Base-by-base conservation (phyloP, 1,140 invertebrate species). In the Himalopsyche phryganea region DNA sequence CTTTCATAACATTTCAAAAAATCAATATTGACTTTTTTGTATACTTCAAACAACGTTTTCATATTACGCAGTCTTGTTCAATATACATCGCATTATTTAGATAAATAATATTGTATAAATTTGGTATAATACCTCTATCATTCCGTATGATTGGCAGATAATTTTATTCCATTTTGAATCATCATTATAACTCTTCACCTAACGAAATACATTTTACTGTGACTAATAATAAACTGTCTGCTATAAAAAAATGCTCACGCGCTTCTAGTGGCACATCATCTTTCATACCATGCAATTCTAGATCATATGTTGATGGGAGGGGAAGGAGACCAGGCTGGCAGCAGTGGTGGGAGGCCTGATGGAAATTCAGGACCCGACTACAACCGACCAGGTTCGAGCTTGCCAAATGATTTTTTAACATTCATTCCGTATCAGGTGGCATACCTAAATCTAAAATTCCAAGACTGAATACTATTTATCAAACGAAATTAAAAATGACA, bases 231-330 rank as follows among this genome's bases (percentile, higher is more conserved):
- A 44, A 52, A 14, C 40, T 14, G 13, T 14, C 18, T 28, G 23
- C 23, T 28, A 41, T 42, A 5, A 17, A 38, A 52, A 15, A 42
- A 18, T 42, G 23, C 23, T 42, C 50, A 48, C 14, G 47, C 41
- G 13, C 20, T 50, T 28, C 38, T 50, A 42, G 55, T 23, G 35
- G 40, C 46, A 50, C 55, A 50, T 58, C 55, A 58, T 44, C 28
- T 15, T 49, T 58, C 55, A 49, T 58, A 28, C 50, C 48, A 58
- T 49, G 23, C 23, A 3, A 51, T 58, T 58, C 51, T 58, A 64
- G 62, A 64, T 64, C 62, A 64, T 47, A 60, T 64, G 62, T 55
- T 64, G 58, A 64, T 64, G 62, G 62, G 53, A 10, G 53, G 47
- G 14, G 58, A 60, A 20, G 62, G 58, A 35, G 62, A 64, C 33